Evolutionary conservation across 2,113 vertebrate species (phyloP).

Genomic region (Canis aureus): DNA sequence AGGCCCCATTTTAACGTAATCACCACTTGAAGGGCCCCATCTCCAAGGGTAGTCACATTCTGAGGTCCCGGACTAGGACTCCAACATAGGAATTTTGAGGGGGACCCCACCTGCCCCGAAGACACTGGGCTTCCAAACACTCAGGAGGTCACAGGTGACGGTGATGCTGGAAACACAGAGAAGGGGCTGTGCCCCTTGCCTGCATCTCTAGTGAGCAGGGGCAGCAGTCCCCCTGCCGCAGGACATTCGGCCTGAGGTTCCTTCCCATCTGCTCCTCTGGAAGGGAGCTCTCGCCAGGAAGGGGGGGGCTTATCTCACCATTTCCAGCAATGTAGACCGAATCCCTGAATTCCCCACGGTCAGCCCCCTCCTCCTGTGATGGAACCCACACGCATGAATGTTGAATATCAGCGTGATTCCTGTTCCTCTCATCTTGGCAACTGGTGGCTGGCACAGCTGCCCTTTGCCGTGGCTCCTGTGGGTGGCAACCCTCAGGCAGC

Average conservation of each 20-base stretch:
- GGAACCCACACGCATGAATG: rapidly evolving
- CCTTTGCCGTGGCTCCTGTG: not conserved
- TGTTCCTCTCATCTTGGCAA: rapidly evolving
- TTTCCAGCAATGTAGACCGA: not conserved
- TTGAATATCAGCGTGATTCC: not conserved
- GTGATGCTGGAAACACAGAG: not conserved
- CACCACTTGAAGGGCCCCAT: not conserved
- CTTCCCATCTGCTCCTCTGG: not conserved
- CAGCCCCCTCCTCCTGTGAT: not conserved
- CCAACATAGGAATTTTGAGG: not conserved
- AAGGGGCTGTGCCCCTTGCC: not conserved
- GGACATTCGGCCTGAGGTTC: rapidly evolving
- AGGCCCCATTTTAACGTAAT: not conserved
- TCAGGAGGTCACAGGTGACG: not conserved
- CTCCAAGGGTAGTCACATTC: not conserved
- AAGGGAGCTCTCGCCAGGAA: not conserved
- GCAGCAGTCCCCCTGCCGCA: rapidly evolving
- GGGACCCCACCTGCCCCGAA: too few relatives aligned
- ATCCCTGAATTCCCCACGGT: too few relatives aligned
- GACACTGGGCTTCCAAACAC: not conserved
- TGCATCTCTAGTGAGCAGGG: not conserved
- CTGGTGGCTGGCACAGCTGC: too few relatives aligned
- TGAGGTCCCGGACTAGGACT: not conserved
- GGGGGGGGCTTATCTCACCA: not conserved
- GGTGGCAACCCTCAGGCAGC: not conserved